A percentile compares a stretch with the other conserved stretches of the same genome.
Conservation (phyloP, 2,113 vertebrate species). For the Brienomyrus longianalis region DNA sequence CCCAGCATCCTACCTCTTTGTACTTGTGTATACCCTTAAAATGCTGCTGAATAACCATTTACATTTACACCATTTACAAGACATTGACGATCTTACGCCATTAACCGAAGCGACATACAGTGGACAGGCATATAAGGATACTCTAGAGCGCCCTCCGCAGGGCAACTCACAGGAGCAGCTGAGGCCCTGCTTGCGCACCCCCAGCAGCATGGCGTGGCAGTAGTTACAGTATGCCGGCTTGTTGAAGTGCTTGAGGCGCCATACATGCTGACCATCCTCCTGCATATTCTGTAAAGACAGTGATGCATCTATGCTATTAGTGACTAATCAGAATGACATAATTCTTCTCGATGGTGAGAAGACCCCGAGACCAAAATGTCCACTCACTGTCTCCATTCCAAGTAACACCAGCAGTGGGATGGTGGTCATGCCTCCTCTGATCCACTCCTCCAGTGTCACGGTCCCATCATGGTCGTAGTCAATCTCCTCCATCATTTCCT, state of each 20-base stretch:
- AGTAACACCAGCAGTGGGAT: conserved; percentile 86
- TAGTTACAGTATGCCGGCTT: conserved; percentile 93
- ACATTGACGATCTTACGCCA: not conserved
- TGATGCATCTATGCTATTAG: not conserved
- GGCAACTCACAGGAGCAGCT: conserved; percentile 80
- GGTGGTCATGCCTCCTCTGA: conserved; percentile 91
- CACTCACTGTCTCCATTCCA: conserved; percentile 83
- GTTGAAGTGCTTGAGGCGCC: conserved; percentile 94
- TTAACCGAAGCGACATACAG: not conserved
- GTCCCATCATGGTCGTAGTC: conserved; percentile 90
- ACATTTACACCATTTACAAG: not conserved
- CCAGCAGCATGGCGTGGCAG: conserved; percentile 85
- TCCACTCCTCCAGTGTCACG: conserved; percentile 88
- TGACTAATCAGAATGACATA: not conserved
- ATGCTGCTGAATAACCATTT: no score
- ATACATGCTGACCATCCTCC: conserved; percentile 82
- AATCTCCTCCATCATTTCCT: conserved; percentile 97
- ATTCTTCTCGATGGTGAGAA: not conserved
- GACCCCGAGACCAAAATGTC: not conserved
- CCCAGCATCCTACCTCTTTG: no score
- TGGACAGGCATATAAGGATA: not conserved
- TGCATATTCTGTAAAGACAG: conserved; percentile 63
- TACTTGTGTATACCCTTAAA: no score
- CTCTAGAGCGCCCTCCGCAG: not conserved
- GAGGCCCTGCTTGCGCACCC: conserved; percentile 88